Evolutionary conservation across 1,140 invertebrate species (phyloP).

Genomic region (Sycobia sp.): DNA sequence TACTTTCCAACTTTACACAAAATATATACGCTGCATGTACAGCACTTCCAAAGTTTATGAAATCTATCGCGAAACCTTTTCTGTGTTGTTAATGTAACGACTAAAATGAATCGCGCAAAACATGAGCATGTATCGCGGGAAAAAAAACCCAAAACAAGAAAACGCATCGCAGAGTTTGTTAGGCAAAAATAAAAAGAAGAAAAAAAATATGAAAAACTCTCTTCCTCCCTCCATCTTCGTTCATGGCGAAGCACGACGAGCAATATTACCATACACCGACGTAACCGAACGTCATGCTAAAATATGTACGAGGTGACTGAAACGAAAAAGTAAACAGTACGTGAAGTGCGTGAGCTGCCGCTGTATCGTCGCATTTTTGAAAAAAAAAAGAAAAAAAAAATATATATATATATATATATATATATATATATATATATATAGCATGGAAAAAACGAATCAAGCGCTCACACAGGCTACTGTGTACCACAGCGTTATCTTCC

Average conservation of each 20-base stretch:
- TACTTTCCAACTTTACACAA: too few species aligned
- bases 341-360: constrained; percentile 16
- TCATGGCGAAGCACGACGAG: constrained; percentile 44
- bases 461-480: not conserved
- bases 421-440: too few species aligned
- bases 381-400: too few species aligned
- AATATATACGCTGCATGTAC: not conserved
- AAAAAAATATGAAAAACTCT: not conserved
- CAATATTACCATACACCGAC: constrained; percentile 52
- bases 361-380: too few species aligned
- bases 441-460: too few species aligned
- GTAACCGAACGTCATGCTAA: constrained; percentile 30
- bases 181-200: not conserved
- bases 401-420: too few species aligned
- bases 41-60: constrained; percentile 7
- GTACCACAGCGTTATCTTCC: constrained; percentile 3
- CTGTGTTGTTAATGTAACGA: too few species aligned
- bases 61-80: not conserved
- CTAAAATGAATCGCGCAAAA: too few species aligned
- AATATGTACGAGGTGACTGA: constrained; percentile 32
- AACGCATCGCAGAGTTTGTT: too few species aligned
- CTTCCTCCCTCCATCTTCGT: constrained; percentile 27
- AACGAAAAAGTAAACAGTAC: constrained; percentile 21
- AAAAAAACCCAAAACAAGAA: too few species aligned
- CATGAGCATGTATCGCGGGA: too few species aligned